phyloP scores from a whole-genome alignment of 2,113 vertebrate species.

The Fregetta grallaria region DNA sequence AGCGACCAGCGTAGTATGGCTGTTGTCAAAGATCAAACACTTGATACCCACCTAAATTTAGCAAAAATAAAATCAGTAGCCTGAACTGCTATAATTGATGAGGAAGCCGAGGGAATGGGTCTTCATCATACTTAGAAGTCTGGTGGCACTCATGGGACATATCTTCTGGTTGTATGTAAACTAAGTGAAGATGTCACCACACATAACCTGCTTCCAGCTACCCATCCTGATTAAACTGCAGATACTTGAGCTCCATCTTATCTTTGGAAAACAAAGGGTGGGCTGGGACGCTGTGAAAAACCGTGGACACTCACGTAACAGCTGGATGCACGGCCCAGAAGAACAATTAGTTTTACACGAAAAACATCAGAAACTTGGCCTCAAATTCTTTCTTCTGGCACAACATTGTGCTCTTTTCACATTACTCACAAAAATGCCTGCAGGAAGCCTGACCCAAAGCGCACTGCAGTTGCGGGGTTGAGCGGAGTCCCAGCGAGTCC shows the following conservation, averaged over 20 bases:
- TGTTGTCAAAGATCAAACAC: background rate
- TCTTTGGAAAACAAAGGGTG: background rate
- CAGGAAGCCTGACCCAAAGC: background rate
- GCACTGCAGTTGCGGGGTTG: background rate
- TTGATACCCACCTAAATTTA: background rate
- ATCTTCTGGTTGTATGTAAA: no score
- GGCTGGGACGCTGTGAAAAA: background rate
- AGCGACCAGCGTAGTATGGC: rapidly evolving
- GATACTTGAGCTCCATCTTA: rapidly evolving
- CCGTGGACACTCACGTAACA: background rate
- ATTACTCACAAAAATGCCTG: rapidly evolving
- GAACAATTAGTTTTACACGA: background rate
- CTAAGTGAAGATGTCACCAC: background rate
- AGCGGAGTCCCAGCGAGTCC: background rate
- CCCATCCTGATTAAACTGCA: background rate
- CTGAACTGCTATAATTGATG: background rate
- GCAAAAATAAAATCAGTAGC: background rate
- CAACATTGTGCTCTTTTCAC: rapidly evolving
- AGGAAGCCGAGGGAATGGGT: background rate
- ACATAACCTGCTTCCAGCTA: background rate
- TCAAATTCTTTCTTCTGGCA: background rate
- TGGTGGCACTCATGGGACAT: background rate
- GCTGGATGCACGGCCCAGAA: background rate
- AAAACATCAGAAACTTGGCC: background rate
- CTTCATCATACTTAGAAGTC: background rate